A percentile compares a stretch with the other conserved stretches of the same genome.
These are phyloP conservation scores for Helostoma temminkii DNA, from an alignment of 2,797 vertebrate species.

Conservation along the genomic window DNA sequence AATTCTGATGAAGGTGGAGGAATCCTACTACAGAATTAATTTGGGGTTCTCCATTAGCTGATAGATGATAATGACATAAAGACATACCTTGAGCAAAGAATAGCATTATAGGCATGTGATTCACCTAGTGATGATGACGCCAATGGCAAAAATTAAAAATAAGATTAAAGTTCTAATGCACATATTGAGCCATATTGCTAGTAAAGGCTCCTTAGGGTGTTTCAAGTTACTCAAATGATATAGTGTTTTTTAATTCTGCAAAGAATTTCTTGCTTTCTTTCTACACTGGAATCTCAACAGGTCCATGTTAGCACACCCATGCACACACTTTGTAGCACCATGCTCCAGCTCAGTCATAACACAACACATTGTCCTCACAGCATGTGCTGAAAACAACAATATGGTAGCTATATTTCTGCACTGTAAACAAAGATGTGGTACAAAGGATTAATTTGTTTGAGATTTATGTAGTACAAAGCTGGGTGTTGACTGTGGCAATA, in stretches of 20 bases:
- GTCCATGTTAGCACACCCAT: not conserved
- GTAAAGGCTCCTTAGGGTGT: too few species aligned
- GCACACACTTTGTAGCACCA: not conserved
- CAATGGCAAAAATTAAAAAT: not conserved
- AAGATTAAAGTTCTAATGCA: not conserved
- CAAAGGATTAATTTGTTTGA: constrained; percentile 18
- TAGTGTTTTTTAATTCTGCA: too few species aligned
- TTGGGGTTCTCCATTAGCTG: not conserved
- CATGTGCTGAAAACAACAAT: constrained; percentile 17
- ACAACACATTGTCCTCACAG: constrained; percentile 7
- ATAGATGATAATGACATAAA: constrained; percentile 4
- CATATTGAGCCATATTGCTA: not conserved
- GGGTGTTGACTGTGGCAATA: constrained; percentile 39
- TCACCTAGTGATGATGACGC: not conserved
- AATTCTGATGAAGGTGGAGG: not conserved
- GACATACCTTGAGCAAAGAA: not conserved
- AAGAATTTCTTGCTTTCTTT: too few species aligned
- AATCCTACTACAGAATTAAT: not conserved
- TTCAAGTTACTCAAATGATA: too few species aligned
- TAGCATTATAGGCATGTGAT: not conserved
- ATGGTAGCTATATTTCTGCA: constrained; percentile 1
- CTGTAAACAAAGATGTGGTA: constrained; percentile 8
- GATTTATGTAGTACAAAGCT: constrained; percentile 17
- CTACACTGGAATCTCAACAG: too few species aligned
- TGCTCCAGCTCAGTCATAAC: constrained; percentile 1